Evolutionary conservation across 2,113 vertebrate species (phyloP), one percentile per base, ranked within the genome.

Genomic region (Sylvilagus bachmani): DNA sequence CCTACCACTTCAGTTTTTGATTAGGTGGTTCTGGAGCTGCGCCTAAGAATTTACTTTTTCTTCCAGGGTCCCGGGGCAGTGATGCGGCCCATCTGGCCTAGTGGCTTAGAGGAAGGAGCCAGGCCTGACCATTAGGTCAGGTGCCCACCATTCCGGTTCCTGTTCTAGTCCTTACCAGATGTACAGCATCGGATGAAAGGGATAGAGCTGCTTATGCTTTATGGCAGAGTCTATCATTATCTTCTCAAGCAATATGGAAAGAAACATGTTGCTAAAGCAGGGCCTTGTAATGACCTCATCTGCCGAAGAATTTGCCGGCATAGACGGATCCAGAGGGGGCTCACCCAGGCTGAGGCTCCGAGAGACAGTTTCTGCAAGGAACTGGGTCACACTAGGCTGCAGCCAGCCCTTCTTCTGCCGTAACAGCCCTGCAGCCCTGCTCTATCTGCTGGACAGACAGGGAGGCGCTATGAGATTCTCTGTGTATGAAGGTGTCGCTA

Each of bases 21-120:
- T 53, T 69, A 69, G 33, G 78, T 11, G 24, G 24, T 13, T 13
- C 66, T 82, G n/a, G 13, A 53, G 17, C 58, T 36, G 25, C 27
- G 31, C 29, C 61, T 66, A 49, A 66, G 36, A 58, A 53, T 83
- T 11, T 55, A 21, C 44, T 25, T 33, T 85, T 69, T 62, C n/a
- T 85, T 7, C 31, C 11, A 49, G 10, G 3, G 31, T 21, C 11
- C 27, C 0, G 12, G 1, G 5, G 29, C 31, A 14, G 5, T 4
- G 8, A 3, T 27, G 1, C 1, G 12, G 0, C 31, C 11, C 4
- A 10, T 31, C 24, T 64, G n/a, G 16, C 25, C 61, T 36, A 2
- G 21, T 13, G 9, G 24, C 12, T 62, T 29, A 77, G 6, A 64
- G 29, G 29, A 58, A 33, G 2, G 6, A 16, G 2, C 3, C 29